Conservation (phyloP, 1,140 invertebrate species). For the Neodiprion fabricii region DNA sequence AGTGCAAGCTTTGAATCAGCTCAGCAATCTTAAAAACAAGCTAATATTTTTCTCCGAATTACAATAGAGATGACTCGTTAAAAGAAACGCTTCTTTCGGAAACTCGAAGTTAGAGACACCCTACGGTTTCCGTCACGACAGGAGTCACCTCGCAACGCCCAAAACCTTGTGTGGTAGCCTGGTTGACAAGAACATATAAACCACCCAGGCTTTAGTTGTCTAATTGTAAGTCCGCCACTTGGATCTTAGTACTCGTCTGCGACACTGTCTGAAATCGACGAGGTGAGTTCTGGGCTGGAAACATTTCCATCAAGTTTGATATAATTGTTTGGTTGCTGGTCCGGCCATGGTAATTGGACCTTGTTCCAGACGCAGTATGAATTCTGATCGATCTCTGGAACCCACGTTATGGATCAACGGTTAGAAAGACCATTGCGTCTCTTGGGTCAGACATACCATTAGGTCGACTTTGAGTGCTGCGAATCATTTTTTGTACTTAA, state of each 20-base stretch:
- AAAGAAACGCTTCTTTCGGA: too few species aligned
- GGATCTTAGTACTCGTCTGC: conserved; percentile 72
- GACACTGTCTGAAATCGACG: conserved; percentile 69
- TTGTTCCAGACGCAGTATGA: conserved; percentile 82
- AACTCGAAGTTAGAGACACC: conserved; percentile 59
- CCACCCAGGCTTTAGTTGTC: conserved; percentile 63
- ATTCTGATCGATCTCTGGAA: conserved; percentile 79
- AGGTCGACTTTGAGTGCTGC: conserved; percentile 58
- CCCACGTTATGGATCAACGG: conserved; percentile 76
- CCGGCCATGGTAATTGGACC: conserved; percentile 60
- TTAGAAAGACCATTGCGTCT: conserved; percentile 76
- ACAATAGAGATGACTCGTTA: too few species aligned
- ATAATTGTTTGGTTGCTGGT: conserved; percentile 53
- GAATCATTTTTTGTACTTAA: conserved; percentile 36
- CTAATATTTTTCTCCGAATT: too few species aligned
- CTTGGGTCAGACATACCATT: conserved; percentile 61
- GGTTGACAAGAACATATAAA: conserved; percentile 56
- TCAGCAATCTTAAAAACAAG: too few species aligned
- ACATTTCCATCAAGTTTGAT: conserved; percentile 63
- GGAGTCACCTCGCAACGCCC: conserved; percentile 15
- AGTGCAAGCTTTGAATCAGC: not conserved
- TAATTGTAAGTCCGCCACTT: conserved; percentile 69
- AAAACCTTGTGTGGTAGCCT: conserved; percentile 66
- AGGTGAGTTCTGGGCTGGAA: conserved; percentile 60
- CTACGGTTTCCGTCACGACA: conserved; percentile 26